Conservation (phyloP, 2,797 vertebrate species). For the Chiloscyllium punctatum region DNA sequence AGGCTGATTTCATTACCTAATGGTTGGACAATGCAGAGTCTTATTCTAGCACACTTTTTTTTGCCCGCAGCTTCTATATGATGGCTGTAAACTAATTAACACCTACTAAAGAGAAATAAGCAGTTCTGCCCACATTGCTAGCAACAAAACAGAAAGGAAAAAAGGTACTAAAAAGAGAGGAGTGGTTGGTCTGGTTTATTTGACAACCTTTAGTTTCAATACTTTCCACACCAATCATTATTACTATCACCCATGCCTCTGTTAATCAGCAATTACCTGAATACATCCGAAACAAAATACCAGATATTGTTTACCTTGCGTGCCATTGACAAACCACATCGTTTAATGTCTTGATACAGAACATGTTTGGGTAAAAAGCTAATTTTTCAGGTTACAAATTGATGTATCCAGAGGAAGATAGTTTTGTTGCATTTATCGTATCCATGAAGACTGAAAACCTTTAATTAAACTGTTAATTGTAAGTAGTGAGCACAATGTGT, state of each 20-base stretch:
- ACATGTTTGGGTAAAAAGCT: neutral
- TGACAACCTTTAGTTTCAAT: neutral
- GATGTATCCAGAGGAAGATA: neutral
- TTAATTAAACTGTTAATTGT: neutral
- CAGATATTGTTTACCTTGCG: neutral
- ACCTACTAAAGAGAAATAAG: slow-evolving; percentile 43
- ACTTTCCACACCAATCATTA: neutral
- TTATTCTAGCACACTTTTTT: neutral
- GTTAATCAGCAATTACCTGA: neutral
- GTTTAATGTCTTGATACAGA: neutral
- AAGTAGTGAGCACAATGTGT: neutral
- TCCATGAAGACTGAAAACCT: neutral
- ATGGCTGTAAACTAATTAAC: slow-evolving; percentile 43
- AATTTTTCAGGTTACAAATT: slow-evolving; percentile 23
- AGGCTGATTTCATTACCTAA: slow-evolving; percentile 36
- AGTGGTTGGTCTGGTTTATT: neutral
- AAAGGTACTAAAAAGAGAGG: neutral
- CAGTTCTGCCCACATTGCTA: slow-evolving; percentile 40
- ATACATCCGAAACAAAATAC: neutral
- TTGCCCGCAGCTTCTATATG: slow-evolving; percentile 39
- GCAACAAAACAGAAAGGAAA: neutral
- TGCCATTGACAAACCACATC: neutral
- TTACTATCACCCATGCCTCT: neutral
- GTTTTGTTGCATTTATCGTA: neutral
- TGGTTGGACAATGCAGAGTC: slow-evolving; percentile 27